Evolutionary conservation across 2,797 vertebrate genomes (phyloP).

Genomic region (Peromyscus attwateri): DNA sequence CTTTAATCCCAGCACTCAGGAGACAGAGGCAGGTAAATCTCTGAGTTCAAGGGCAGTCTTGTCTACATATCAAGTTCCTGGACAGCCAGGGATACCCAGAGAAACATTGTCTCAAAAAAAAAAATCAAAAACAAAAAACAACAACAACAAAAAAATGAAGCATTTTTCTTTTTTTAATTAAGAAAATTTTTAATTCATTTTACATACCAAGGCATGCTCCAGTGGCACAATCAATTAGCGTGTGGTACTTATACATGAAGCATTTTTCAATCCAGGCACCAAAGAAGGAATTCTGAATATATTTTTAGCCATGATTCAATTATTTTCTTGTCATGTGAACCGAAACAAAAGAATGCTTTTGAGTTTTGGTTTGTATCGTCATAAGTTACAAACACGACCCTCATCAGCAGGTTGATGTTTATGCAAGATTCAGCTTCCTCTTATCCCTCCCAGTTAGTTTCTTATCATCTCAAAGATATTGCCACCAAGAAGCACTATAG

Average conservation of each 20-base stretch:
- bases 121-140: background rate
- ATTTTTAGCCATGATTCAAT: background rate
- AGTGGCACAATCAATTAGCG: too few species aligned
- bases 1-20: background rate
- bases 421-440: background rate
- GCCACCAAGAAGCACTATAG: background rate
- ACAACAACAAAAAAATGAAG: background rate
- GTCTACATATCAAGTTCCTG: background rate
- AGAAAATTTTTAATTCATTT: too few species aligned
- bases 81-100: background rate
- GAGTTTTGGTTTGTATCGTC: background rate
- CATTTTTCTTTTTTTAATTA: too few species aligned
- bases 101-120: background rate
- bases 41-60: background rate
- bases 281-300: background rate
- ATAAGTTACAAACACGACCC: rapidly evolving
- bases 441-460: background rate
- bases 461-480: background rate
- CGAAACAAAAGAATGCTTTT: background rate
- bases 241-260: background rate
- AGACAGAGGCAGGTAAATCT: background rate
- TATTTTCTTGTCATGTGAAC: background rate
- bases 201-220: too few species aligned
- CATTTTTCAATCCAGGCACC: background rate
- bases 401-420: background rate